Conservation (phyloP, 2,113 vertebrate genomes). For the Otocyon megalotis region DNA sequence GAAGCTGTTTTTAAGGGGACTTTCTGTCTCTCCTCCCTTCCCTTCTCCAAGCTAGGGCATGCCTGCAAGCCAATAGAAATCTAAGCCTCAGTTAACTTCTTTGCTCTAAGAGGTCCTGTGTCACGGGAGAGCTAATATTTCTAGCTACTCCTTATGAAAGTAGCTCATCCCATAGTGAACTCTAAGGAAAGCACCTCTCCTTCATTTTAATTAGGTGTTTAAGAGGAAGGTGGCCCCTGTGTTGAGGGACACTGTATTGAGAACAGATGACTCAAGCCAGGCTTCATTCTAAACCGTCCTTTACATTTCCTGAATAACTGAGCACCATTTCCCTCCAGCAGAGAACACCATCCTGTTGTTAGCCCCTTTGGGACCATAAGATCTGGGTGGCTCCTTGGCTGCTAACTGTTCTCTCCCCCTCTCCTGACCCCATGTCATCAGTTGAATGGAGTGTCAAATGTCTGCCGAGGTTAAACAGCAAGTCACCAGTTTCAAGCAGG, state of each 20-base stretch:
- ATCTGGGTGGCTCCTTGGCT: not conserved
- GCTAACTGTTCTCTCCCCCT: not conserved
- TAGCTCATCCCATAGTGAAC: not conserved
- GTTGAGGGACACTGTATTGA: not conserved
- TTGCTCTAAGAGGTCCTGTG: not conserved
- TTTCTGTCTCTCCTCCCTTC: not conserved
- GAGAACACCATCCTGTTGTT: no score
- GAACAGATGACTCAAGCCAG: not conserved
- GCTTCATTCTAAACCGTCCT: not conserved
- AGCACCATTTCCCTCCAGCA: not conserved
- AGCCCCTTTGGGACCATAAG: not conserved
- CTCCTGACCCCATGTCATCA: fast-evolving
- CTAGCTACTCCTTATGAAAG: not conserved
- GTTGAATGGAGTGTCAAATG: not conserved
- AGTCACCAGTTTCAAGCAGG: not conserved
- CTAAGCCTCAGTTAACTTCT: not conserved
- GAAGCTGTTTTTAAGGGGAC: not conserved
- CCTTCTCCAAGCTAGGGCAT: not conserved
- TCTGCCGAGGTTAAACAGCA: not conserved
- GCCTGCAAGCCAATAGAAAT: not conserved
- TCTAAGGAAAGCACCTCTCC: not conserved
- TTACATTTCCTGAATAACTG: not conserved
- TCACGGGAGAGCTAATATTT: not conserved
- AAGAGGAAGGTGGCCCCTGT: not conserved
- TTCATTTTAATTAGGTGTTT: not conserved